Percentiles rank a stretch among this genome's conserved stretches.
phyloP scores from a whole-genome alignment of 2,113 vertebrate species.

The Sterna hirundo region DNA sequence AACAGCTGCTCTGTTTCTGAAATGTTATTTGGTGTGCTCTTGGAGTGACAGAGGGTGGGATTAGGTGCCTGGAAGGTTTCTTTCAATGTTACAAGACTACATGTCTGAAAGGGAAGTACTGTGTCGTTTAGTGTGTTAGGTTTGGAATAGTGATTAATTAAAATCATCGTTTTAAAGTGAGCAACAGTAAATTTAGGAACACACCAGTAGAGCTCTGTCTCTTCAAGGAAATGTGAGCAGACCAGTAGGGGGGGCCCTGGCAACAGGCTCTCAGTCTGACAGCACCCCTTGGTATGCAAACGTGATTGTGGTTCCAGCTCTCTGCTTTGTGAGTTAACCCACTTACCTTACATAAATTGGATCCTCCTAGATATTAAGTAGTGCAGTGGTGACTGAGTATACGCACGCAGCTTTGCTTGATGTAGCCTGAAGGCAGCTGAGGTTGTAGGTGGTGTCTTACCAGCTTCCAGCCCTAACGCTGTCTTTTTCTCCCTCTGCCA shows the following conservation, averaged over 20 bases:
- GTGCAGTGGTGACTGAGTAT: neutral
- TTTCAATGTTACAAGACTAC: neutral
- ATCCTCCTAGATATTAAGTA: neutral
- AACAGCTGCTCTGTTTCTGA: neutral
- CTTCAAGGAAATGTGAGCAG: neutral
- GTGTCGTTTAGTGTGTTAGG: neutral
- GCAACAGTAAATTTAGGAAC: neutral
- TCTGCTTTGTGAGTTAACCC: neutral
- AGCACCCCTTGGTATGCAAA: accelerated
- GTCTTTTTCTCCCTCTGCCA: slow-evolving; percentile 51
- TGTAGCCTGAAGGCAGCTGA: neutral
- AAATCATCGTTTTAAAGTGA: neutral
- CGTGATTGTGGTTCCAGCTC: neutral
- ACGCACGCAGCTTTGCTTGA: neutral
- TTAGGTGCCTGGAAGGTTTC: neutral
- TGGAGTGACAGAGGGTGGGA: neutral
- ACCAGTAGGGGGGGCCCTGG: neutral
- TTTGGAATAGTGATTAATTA: neutral
- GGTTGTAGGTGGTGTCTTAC: neutral
- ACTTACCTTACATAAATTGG: neutral
- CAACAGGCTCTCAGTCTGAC: neutral
- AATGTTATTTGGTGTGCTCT: neutral
- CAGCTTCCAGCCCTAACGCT: neutral
- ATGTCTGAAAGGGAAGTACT: neutral
- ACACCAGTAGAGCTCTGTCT: neutral